Evolutionary conservation across 2,113 vertebrate genomes (phyloP).

Genomic region (Nannospalax galili): DNA sequence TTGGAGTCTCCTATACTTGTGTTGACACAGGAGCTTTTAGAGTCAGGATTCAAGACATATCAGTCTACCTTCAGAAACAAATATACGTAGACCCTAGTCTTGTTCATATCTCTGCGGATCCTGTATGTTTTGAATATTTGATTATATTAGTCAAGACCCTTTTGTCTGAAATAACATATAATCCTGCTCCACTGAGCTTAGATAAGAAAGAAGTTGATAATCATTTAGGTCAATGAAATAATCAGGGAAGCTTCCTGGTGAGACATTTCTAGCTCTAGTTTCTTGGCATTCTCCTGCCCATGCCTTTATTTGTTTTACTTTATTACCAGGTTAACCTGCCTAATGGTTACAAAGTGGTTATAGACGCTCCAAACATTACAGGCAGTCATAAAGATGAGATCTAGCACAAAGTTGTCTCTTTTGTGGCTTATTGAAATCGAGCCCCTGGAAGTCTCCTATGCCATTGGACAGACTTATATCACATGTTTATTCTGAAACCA

Average conservation of each 20-base stretch:
- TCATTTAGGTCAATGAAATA: not conserved
- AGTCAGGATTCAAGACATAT: not conserved
- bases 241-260: not conserved
- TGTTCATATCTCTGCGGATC: not conserved
- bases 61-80: not conserved
- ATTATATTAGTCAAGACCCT: not conserved
- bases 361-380: not conserved
- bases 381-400: not conserved
- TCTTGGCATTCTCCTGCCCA: not conserved
- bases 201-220: not conserved
- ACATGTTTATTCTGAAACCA: not conserved
- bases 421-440: not conserved
- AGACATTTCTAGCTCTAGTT: not conserved
- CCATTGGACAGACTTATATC: not conserved
- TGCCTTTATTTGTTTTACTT: not conserved
- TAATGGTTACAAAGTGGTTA: not conserved
- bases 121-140: not conserved
- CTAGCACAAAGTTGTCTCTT: not conserved
- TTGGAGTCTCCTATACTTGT: not conserved
- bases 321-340: not conserved
- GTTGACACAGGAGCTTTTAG: not conserved
- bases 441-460: not conserved
- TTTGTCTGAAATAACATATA: not conserved
- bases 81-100: not conserved
- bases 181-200: not conserved